A percentile compares a stretch with the other conserved stretches of the same genome.
Conservation (phyloP, 2,888 invertebrate species). For the Apotomis turbidana region DNA sequence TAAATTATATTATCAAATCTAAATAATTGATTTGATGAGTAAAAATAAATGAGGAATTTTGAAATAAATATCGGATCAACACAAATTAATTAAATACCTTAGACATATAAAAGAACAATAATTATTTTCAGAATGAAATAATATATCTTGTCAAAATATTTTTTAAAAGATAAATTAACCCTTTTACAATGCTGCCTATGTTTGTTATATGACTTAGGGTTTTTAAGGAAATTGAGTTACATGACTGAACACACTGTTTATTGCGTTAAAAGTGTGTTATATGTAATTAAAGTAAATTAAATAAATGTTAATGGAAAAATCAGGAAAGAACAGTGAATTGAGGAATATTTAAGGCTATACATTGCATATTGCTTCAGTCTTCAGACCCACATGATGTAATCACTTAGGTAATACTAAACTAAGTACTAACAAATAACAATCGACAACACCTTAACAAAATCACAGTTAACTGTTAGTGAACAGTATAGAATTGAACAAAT, state of each 20-base stretch:
- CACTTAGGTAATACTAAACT: constrained; percentile 1
- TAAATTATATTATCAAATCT: too few relatives aligned
- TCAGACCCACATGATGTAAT: constrained; percentile 14
- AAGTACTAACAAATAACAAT: constrained; percentile 58
- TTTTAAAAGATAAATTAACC: too few relatives aligned
- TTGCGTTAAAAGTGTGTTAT: background rate
- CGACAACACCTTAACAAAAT: constrained; percentile 83
- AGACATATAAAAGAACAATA: too few relatives aligned
- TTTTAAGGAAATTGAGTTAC: too few relatives aligned
- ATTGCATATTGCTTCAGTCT: background rate
- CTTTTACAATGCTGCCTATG: too few relatives aligned
- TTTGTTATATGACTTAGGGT: too few relatives aligned
- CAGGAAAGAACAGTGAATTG: background rate
- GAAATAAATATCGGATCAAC: constrained; percentile 1
- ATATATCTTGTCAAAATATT: too few relatives aligned
- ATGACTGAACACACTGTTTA: too few relatives aligned
- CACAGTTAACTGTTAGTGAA: constrained; percentile 38
- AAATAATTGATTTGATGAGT: constrained; percentile 41
- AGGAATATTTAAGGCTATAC: constrained; percentile 5
- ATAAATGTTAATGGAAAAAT: background rate
- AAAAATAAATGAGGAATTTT: too few relatives aligned
- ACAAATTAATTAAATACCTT: background rate
- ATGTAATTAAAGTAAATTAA: background rate
- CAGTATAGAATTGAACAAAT: background rate
- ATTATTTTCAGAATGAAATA: too few relatives aligned